These are phyloP conservation scores for Motacilla alba DNA, from an alignment of 2,113 vertebrate genomes.

Conservation along the genomic window DNA sequence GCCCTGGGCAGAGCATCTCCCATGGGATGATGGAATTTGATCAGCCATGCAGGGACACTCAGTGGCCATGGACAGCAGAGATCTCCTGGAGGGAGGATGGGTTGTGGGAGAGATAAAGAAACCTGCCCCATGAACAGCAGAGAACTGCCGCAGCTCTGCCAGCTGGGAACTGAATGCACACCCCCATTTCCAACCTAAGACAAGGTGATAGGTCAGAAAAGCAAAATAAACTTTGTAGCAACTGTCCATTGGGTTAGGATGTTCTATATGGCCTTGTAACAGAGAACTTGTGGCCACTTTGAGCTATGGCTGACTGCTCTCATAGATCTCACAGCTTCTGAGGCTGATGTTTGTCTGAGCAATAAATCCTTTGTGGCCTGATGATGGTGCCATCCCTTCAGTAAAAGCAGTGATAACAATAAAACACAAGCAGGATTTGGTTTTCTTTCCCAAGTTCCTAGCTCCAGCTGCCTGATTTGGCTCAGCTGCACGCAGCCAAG, in stretches of 20 bases:
- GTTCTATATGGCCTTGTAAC: not conserved
- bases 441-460: not conserved
- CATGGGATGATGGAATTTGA: too few relatives aligned
- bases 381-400: not conserved
- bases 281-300: not conserved
- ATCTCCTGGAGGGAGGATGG: too few relatives aligned
- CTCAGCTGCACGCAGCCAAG: not conserved
- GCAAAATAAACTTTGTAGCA: not conserved
- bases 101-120: too few relatives aligned
- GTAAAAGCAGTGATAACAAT: not conserved
- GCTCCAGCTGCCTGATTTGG: not conserved
- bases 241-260: not conserved
- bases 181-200: not conserved
- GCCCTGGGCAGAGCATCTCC: too few relatives aligned
- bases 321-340: not conserved
- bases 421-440: not conserved
- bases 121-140: too few relatives aligned
- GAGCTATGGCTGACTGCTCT: not conserved
- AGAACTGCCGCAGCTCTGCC: too few relatives aligned
- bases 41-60: too few relatives aligned
- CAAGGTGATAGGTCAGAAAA: not conserved
- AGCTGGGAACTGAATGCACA: not conserved
- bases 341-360: not conserved
- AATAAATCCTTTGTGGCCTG: not conserved
- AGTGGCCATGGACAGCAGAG: too few relatives aligned